These are phyloP conservation scores for Drosophila punjabiensis DNA, from an alignment of 1,140 invertebrate genomes.

Conservation along the genomic window DNA sequence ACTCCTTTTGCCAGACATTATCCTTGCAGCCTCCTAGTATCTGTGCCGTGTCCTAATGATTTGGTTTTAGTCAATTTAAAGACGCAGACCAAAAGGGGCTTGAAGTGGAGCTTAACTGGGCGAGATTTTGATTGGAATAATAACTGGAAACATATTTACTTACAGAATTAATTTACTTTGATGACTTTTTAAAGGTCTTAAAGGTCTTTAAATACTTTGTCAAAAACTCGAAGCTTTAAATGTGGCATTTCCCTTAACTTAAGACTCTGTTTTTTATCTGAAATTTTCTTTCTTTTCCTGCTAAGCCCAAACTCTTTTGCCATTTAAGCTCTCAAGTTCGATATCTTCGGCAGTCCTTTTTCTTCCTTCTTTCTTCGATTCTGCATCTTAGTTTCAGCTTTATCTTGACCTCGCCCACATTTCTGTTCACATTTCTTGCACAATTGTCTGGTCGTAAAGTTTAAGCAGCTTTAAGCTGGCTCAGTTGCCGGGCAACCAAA, in stretches of 20 bases:
- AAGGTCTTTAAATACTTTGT: not conserved
- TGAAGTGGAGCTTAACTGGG: not conserved
- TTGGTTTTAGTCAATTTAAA: conserved; percentile 32
- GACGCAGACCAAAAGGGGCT: not conserved
- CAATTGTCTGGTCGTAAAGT: conserved; percentile 35
- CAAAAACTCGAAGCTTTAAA: not conserved
- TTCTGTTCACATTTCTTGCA: conserved; percentile 38
- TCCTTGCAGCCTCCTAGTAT: not conserved
- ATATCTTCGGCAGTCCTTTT: conserved; percentile 1
- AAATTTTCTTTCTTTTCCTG: not conserved
- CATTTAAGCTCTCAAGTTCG: conserved; percentile 18
- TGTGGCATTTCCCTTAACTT: not conserved
- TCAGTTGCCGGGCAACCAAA: conserved; percentile 23
- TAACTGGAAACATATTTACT: not conserved
- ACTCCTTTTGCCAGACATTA: conserved; percentile 8
- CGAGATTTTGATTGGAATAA: not conserved
- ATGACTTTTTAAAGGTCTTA: not conserved
- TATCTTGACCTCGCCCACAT: conserved; percentile 16
- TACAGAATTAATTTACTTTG: not conserved
- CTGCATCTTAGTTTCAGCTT: conserved; percentile 1
- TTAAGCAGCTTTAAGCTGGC: conserved; percentile 52
- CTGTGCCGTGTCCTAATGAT: conserved; percentile 27
- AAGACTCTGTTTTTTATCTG: not conserved
- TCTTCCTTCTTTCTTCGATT: conserved; percentile 7
- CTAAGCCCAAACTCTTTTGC: not conserved